A percentile compares a stretch with the other conserved stretches of the same genome.
These are phyloP conservation scores for Acromyrmex heyeri DNA, from an alignment of 1,140 invertebrate genomes.

Conservation along the genomic window DNA sequence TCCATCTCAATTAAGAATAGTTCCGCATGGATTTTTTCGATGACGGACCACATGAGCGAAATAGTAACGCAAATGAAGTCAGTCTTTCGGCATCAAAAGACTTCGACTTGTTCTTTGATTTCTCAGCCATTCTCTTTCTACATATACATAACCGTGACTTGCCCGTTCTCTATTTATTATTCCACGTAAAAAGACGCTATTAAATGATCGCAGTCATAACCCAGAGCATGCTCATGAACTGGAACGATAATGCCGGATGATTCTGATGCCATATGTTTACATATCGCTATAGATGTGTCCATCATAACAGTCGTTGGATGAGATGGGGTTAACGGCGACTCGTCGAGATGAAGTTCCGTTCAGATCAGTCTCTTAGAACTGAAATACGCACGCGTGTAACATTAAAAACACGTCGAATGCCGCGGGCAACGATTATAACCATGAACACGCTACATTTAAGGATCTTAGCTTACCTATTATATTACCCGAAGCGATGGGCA, in stretches of 20 bases:
- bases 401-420: slow-evolving; percentile 64
- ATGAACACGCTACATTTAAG: slow-evolving; percentile 69
- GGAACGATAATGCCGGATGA: slow-evolving; percentile 30
- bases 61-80: not conserved
- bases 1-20: not conserved
- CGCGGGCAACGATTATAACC: slow-evolving; percentile 75
- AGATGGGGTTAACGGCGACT: slow-evolving; percentile 21
- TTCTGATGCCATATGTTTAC: slow-evolving; percentile 30
- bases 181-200: slow-evolving; percentile 18
- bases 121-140: not conserved
- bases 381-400: slow-evolving; percentile 34
- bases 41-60: too few relatives aligned
- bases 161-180: slow-evolving; percentile 39
- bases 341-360: slow-evolving; percentile 41
- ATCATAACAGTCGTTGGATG: slow-evolving; percentile 34
- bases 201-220: slow-evolving; percentile 24
- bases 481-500: slow-evolving; percentile 70
- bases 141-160: not conserved
- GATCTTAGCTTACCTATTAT: slow-evolving; percentile 70
- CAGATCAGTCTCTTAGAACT: slow-evolving; percentile 39
- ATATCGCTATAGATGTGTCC: slow-evolving; percentile 34
- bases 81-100: not conserved
- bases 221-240: slow-evolving; percentile 17
- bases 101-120: not conserved
- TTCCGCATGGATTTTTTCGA: not conserved